phyloP scores from a whole-genome alignment of 2,888 invertebrate species.

The Synergus laeviventris region DNA sequence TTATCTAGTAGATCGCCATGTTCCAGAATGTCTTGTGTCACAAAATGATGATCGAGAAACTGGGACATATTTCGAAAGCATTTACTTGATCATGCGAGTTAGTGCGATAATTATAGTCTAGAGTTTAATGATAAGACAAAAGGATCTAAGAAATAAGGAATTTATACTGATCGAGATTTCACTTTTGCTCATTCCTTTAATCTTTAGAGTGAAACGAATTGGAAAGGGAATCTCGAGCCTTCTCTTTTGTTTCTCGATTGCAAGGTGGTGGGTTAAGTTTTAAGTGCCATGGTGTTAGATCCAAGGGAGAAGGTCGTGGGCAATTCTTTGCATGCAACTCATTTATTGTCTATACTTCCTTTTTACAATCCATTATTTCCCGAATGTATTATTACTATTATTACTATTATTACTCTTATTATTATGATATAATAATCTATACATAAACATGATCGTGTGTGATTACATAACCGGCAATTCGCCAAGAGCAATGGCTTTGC shows the following conservation, averaged over 20 bases:
- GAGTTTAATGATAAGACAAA: slow-evolving; percentile 1
- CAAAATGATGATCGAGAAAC: slow-evolving; percentile 42
- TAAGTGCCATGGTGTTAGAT: not conserved
- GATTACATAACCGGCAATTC: slow-evolving; percentile 43
- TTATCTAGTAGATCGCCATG: slow-evolving; percentile 49
- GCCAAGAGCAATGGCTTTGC: slow-evolving; percentile 61
- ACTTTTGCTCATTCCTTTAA: not conserved
- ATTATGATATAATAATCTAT: slow-evolving; percentile 37
- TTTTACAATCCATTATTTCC: slow-evolving; percentile 17
- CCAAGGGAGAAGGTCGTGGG: slow-evolving; percentile 45
- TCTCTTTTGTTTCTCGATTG: not conserved
- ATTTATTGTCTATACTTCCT: slow-evolving; percentile 15
- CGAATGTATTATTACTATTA: slow-evolving; percentile 41
- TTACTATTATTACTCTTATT: slow-evolving; percentile 43
- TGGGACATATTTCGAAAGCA: slow-evolving; percentile 45
- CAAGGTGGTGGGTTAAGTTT: not conserved
- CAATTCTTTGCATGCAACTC: slow-evolving; percentile 39
- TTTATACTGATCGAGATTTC: not conserved
- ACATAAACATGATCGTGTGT: slow-evolving; percentile 27
- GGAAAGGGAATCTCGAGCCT: not conserved
- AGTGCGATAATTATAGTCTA: not conserved
- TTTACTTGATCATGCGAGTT: not conserved
- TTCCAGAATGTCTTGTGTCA: slow-evolving; percentile 48
- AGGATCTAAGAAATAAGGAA: not conserved
- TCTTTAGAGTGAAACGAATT: not conserved